phyloP scores from a whole-genome alignment of 2,888 invertebrate species.

The Pyrrhosoma nymphula region DNA sequence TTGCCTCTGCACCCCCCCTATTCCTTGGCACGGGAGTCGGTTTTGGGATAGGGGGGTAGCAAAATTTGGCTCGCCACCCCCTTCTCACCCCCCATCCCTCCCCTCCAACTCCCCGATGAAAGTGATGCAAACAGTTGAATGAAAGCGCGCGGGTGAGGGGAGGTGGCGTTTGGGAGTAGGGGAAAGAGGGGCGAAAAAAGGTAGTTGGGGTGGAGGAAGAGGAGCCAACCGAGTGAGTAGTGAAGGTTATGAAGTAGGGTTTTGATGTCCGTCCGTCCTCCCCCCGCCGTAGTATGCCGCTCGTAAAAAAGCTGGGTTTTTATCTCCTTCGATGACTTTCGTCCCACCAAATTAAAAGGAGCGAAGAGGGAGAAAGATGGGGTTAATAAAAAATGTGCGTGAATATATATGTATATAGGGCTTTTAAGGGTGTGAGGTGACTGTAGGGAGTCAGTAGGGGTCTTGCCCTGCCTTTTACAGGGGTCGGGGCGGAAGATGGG shows the following conservation, averaged over 20 bases:
- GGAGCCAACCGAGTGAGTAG: constrained; percentile 16
- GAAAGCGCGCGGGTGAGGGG: not conserved
- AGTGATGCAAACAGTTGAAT: constrained; percentile 51
- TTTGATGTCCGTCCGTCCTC: constrained; percentile 52
- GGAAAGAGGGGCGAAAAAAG: not conserved
- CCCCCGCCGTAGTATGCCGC: constrained; percentile 28
- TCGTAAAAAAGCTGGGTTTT: constrained; percentile 62
- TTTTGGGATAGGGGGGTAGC: not conserved
- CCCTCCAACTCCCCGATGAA: not conserved
- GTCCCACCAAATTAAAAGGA: constrained; percentile 64
- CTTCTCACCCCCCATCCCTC: not conserved
- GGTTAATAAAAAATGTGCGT: constrained; percentile 57
- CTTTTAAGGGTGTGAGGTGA: constrained; percentile 60
- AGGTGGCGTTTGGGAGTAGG: not conserved
- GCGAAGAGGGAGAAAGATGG: constrained; percentile 40
- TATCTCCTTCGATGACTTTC: constrained; percentile 61
- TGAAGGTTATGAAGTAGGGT: constrained; percentile 49
- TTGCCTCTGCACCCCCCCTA: not conserved
- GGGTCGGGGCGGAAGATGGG: constrained; percentile 40
- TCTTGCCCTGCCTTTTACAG: constrained; percentile 54
- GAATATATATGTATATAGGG: not conserved
- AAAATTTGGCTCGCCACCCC: not conserved
- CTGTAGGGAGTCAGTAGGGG: constrained; percentile 63
- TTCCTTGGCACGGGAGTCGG: not conserved
- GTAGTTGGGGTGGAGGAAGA: not conserved